Evolutionary conservation across 2,888 invertebrate species (phyloP).

Genomic region (Mythimna ferrago): DNA sequence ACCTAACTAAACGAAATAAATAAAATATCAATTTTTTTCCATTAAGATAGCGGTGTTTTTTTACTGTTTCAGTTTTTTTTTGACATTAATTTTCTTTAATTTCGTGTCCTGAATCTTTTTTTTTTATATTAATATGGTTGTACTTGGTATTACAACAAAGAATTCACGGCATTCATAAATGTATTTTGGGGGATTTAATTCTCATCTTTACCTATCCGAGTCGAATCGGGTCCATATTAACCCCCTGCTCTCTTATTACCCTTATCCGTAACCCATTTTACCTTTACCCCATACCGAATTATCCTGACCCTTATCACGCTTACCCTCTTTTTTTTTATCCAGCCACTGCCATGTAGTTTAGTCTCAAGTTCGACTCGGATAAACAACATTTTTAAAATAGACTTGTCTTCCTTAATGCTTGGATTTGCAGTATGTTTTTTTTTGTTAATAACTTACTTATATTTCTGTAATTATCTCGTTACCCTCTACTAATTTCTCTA

Average conservation of each 20-base stretch:
- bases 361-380: constrained; percentile 21
- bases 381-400: neutral
- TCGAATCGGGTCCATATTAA: constrained; percentile 5
- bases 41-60: too few relatives aligned
- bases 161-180: neutral
- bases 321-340: constrained; percentile 2
- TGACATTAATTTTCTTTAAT: too few relatives aligned
- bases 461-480: constrained; percentile 15
- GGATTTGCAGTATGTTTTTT: constrained; percentile 6
- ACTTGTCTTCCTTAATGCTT: neutral
- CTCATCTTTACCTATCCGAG: constrained; percentile 9
- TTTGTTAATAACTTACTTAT: constrained; percentile 17
- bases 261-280: neutral
- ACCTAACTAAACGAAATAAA: too few relatives aligned
- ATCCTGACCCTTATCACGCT: neutral
- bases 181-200: neutral
- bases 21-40: too few relatives aligned
- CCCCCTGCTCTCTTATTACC: neutral
- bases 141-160: too few relatives aligned
- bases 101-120: too few relatives aligned
- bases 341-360: constrained; percentile 46
- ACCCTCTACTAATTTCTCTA: neutral
- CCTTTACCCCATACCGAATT: neutral
- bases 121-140: too few relatives aligned
- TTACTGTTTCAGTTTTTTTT: too few relatives aligned